Evolutionary conservation across 2,113 vertebrate genomes (phyloP), one percentile per base, ranked within the genome.

Genomic region (Sylvilagus bachmani): DNA sequence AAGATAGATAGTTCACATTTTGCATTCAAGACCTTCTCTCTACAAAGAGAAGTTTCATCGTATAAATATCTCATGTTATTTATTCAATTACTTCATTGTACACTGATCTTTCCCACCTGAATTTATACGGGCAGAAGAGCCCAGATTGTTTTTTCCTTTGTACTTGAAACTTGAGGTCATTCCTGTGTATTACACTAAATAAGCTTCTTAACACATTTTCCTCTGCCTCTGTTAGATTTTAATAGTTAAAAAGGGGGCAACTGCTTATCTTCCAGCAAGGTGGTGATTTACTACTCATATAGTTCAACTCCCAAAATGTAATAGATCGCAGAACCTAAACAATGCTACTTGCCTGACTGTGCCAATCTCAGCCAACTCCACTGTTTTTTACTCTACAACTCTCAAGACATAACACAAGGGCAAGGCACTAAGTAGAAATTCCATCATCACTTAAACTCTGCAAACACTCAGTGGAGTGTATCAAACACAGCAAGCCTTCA

Each of bases 1-100:
- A 90, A 95, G 95, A 79, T 88, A 97, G 91, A 95, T 89, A 95
- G 58, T 91, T 97, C 84, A 93, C 89, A 96, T 95, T 97, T 96
- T 97, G 51, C 38, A 89, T 96, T 97, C 83, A 53, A 51, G 27
- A 92, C 73, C 58, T 93, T 61, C 71, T 97, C 64, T 87, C 44
- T 75, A 86, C 5, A 6, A 85, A 96, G 93, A 93, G 93, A 91
- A 81, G 75, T 94, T 95, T 83, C 69, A 74, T 66, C 95, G 93
- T 80, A 81, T 89, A 96, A 97, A 86, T 71, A 96, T 96, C 90
- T 96, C 55, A 84, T 22, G 2, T 29, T 95, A 71, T 96, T 96
- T 95, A 94, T 97, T 97, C 87, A 95, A 89, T 94, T 92, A 89
- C 74, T 96, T 96, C 84, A 69, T 21, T 51, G 51, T 81, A 91